These are phyloP conservation scores for Dione juno DNA, from an alignment of 2,888 invertebrate species.

Conservation along the genomic window DNA sequence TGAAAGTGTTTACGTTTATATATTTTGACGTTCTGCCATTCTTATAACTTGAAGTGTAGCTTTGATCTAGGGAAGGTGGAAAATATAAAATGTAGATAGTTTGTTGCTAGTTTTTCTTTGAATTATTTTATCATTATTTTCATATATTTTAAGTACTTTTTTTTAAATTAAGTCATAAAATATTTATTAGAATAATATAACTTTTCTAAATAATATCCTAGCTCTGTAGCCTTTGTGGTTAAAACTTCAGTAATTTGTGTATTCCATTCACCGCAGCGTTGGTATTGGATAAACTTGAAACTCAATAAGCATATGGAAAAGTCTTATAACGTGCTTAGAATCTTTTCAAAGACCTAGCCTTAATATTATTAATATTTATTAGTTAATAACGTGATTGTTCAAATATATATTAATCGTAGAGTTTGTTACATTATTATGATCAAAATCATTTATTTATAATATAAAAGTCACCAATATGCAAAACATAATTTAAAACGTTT, in stretches of 20 bases:
- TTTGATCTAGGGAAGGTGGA: too few species aligned
- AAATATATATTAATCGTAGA: background rate
- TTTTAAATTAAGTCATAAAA: too few species aligned
- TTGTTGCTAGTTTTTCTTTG: too few species aligned
- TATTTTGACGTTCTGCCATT: too few species aligned
- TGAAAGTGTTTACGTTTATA: too few species aligned
- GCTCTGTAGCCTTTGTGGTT: background rate
- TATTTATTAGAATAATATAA: background rate
- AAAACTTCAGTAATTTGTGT: slow-evolving; percentile 17
- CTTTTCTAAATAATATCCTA: background rate
- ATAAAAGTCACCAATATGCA: background rate
- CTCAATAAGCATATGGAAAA: slow-evolving; percentile 6
- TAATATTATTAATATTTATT: background rate
- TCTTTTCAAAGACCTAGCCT: background rate
- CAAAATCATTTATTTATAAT: background rate
- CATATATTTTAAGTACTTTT: too few species aligned
- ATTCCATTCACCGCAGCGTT: background rate
- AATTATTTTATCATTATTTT: too few species aligned
- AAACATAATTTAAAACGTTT: background rate
- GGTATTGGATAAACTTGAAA: slow-evolving; percentile 6
- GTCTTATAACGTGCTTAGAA: background rate
- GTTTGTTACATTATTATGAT: background rate
- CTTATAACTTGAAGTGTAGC: too few species aligned
- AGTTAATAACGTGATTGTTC: background rate
- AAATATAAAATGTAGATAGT: too few species aligned